phyloP scores from a whole-genome alignment of 2,113 vertebrate genomes.

The Psammodynastes pulverulentus region DNA sequence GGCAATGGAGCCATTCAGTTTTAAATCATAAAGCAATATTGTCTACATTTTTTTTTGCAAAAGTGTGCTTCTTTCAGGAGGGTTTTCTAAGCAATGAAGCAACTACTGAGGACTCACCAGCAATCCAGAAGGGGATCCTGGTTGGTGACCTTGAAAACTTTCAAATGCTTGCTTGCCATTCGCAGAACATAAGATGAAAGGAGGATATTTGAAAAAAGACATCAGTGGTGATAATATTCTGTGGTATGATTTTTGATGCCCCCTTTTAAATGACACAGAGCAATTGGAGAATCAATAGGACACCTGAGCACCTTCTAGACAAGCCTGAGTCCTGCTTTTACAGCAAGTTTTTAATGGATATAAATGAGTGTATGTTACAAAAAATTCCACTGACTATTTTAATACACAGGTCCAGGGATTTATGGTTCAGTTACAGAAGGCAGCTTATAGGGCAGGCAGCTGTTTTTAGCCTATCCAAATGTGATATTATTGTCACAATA shows the following conservation, averaged over 20 bases:
- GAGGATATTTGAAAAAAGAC: constrained; percentile 38
- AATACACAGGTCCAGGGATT: constrained; percentile 30
- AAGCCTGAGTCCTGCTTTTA: constrained; percentile 18
- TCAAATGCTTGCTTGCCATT: neutral
- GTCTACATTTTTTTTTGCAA: neutral
- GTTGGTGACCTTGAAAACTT: constrained; percentile 10
- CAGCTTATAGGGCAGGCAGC: constrained; percentile 41
- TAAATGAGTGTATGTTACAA: constrained; percentile 28
- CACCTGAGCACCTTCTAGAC: constrained; percentile 24
- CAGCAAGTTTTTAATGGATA: constrained; percentile 25
- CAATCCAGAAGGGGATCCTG: constrained; percentile 1
- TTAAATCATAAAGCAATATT: neutral
- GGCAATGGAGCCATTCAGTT: neutral
- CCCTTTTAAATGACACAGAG: constrained; percentile 45
- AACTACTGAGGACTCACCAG: neutral
- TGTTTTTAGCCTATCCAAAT: constrained; percentile 39
- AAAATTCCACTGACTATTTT: constrained; percentile 45
- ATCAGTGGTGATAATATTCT: constrained; percentile 39
- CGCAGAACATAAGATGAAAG: constrained; percentile 28
- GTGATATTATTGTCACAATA: constrained; percentile 36
- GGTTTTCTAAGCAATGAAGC: neutral
- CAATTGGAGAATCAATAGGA: constrained; percentile 47
- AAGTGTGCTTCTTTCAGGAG: neutral
- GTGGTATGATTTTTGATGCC: constrained; percentile 40
- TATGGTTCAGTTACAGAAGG: constrained; percentile 50